Percentiles rank a stretch among this genome's conserved stretches.
These are phyloP conservation scores for Dromococcyx pavoninus DNA, from an alignment of 2,797 vertebrate species.

Conservation along the genomic window DNA sequence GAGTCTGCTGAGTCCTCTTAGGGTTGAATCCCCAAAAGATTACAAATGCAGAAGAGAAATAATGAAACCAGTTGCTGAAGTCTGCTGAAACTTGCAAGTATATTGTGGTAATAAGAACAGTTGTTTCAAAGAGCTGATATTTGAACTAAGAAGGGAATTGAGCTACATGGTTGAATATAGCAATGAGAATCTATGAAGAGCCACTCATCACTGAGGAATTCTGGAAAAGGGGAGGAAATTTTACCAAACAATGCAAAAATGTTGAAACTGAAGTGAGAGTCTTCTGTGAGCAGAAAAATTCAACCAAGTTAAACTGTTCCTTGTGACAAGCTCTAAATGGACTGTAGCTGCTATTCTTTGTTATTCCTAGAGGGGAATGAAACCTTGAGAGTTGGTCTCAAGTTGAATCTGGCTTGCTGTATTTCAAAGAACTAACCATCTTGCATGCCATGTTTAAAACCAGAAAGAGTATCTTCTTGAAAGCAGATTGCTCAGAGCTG, in stretches of 20 bases:
- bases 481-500: not conserved
- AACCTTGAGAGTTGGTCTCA: slow-evolving; percentile 2
- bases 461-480: not conserved
- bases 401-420: not conserved
- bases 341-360: not conserved
- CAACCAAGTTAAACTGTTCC: not conserved
- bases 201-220: not conserved
- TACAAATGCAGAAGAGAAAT: not conserved
- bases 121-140: not conserved
- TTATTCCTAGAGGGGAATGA: not conserved
- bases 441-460: not conserved
- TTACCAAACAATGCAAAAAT: not conserved
- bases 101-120: not conserved
- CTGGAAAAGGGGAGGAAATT: not conserved
- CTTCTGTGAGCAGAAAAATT: not conserved
- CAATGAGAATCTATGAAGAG: not conserved
- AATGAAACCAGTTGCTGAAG: not conserved
- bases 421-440: not conserved
- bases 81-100: not conserved
- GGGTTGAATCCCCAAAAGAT: not conserved
- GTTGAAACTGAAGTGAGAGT: not conserved
- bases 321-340: not conserved
- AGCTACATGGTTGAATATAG: not conserved
- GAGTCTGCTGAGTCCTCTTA: not conserved
- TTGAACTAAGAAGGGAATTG: not conserved